phyloP scores from a whole-genome alignment of 2,888 invertebrate species.

The Myopa testacea region DNA sequence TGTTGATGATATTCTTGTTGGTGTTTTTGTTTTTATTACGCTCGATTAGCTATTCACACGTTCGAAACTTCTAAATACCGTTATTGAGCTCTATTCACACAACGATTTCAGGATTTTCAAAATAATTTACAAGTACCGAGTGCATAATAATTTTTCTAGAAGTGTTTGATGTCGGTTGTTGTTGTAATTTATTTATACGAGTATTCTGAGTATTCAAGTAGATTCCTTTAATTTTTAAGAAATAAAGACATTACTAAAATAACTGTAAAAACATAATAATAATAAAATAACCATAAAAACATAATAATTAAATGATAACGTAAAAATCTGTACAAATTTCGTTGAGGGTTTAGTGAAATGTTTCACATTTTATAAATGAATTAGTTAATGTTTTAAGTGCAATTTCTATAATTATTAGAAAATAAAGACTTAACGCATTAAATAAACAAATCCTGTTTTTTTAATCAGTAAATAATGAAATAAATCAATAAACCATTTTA shows the following conservation, averaged over 20 bases:
- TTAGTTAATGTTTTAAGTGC: neutral
- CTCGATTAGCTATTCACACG: slow-evolving; percentile 14
- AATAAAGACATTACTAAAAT: no score
- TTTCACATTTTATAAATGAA: neutral
- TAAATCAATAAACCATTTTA: no score
- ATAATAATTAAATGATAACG: neutral
- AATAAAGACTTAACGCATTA: no score
- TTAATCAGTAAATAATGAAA: no score
- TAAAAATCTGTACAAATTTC: neutral
- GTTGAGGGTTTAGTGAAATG: neutral
- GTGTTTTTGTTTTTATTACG: slow-evolving; percentile 1
- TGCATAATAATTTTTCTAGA: no score
- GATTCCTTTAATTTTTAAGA: no score
- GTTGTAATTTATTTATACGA: no score
- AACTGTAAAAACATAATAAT: neutral
- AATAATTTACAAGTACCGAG: neutral
- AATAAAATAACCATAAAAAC: neutral
- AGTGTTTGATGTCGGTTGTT: no score
- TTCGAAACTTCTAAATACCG: neutral
- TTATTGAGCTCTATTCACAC: neutral
- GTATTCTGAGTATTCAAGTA: no score
- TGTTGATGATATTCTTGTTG: neutral
- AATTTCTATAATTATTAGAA: no score
- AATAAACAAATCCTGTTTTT: no score
- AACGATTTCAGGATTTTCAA: neutral